Percentiles rank a stretch among this genome's conserved stretches.
Conservation (phyloP, 2,888 invertebrate genomes). For the Cantharis rustica region DNA sequence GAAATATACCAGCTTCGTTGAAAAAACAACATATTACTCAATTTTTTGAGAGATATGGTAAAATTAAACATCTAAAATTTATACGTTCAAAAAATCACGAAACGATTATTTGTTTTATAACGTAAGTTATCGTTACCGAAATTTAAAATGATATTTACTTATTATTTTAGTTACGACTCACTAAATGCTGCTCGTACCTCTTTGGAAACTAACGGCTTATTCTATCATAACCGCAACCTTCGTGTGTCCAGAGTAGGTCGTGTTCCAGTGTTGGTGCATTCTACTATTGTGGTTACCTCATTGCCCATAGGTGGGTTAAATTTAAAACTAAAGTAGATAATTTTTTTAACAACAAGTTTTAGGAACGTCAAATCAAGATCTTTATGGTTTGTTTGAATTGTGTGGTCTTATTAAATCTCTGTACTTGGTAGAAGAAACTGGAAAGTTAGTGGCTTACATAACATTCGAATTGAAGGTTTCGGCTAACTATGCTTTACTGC, state of each 20-base stretch:
- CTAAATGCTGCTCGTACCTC: background rate
- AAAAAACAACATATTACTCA: background rate
- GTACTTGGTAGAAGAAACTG: background rate
- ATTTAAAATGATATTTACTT: no score
- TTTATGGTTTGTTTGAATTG: background rate
- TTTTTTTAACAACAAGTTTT: background rate
- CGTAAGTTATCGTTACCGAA: background rate
- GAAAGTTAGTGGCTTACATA: background rate
- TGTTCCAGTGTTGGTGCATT: background rate
- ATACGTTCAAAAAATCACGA: background rate
- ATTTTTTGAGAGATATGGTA: background rate
- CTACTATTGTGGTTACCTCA: background rate
- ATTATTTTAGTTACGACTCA: background rate
- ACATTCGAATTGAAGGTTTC: background rate
- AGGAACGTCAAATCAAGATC: background rate
- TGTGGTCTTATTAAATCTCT: background rate
- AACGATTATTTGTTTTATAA: background rate
- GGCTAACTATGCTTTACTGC: background rate
- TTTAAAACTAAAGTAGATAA: background rate
- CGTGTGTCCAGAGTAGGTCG: background rate
- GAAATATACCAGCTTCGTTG: background rate
- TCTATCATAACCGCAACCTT: background rate
- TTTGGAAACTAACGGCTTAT: background rate
- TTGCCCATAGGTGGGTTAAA: background rate
- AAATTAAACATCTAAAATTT: background rate